These are phyloP conservation scores for Tragelaphus strepsiceros DNA, from an alignment of 2,113 vertebrate species.

Conservation along the genomic window DNA sequence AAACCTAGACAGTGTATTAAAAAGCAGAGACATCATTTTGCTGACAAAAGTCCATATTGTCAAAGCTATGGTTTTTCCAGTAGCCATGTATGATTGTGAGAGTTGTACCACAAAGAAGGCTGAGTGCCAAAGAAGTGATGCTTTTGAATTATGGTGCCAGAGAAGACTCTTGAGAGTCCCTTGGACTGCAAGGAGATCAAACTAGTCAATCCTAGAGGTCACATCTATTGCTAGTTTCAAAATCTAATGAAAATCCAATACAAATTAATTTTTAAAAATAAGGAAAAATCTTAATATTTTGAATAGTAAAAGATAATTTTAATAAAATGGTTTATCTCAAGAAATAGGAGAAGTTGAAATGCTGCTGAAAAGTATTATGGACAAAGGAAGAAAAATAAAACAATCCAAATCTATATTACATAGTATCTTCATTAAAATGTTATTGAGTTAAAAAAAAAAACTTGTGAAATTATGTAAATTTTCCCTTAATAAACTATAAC, in stretches of 20 bases:
- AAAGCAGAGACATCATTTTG: neutral
- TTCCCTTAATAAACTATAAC: neutral
- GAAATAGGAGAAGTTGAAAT: neutral
- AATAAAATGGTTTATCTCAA: neutral
- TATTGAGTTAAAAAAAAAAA: slow-evolving; percentile 9
- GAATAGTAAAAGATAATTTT: neutral
- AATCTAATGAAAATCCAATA: neutral
- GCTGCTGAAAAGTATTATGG: neutral
- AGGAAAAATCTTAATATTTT: neutral
- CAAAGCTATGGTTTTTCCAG: neutral
- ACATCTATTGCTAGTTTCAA: neutral
- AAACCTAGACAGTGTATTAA: neutral
- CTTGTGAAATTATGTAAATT: neutral
- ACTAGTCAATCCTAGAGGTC: neutral
- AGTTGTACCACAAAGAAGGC: neutral
- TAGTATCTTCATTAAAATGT: slow-evolving; percentile 16
- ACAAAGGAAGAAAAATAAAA: slow-evolving; percentile 35
- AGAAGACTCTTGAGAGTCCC: neutral
- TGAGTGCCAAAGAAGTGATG: neutral
- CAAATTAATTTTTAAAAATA: neutral
- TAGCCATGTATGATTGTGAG: neutral
- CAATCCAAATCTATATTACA: neutral
- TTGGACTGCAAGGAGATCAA: neutral
- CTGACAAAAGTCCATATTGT: neutral
- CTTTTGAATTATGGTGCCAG: neutral